Percentiles rank a stretch among this genome's conserved stretches.
Evolutionary conservation across 2,797 vertebrate species (phyloP).

Genomic region (Parauchenoglanis ngamensis): DNA sequence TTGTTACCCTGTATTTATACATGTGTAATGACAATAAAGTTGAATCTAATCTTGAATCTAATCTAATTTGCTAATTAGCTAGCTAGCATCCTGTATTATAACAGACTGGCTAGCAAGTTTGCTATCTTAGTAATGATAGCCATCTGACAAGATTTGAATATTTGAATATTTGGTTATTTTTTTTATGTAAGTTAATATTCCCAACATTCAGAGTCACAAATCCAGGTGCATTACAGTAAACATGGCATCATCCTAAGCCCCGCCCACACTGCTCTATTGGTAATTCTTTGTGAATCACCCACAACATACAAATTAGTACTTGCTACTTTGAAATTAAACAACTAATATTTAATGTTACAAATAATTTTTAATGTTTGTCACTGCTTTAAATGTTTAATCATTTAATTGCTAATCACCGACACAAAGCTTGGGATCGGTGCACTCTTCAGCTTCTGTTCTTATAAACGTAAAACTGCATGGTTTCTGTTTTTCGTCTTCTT

Average conservation of each 20-base stretch:
- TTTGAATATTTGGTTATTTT: background rate
- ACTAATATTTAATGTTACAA: background rate
- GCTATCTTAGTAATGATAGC: background rate
- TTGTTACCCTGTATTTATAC: too few species aligned
- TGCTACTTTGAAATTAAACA: background rate
- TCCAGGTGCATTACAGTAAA: background rate
- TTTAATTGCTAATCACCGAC: background rate
- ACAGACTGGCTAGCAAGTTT: background rate
- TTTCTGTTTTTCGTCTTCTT: background rate
- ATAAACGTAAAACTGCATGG: background rate
- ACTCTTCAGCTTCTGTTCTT: background rate
- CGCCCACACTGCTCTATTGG: background rate
- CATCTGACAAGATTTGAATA: background rate
- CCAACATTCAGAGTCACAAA: background rate
- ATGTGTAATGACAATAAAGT: too few species aligned
- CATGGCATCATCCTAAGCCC: background rate
- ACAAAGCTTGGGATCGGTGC: too few species aligned
- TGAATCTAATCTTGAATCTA: too few species aligned
- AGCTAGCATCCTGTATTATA: background rate
- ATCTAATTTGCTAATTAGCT: background rate
- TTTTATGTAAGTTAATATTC: background rate
- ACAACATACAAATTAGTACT: background rate
- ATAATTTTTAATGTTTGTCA: background rate
- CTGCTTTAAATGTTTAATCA: background rate
- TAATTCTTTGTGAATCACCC: background rate